Base-by-base conservation (phyloP, 2,888 invertebrate species). In the Eupeodes luniger region DNA sequence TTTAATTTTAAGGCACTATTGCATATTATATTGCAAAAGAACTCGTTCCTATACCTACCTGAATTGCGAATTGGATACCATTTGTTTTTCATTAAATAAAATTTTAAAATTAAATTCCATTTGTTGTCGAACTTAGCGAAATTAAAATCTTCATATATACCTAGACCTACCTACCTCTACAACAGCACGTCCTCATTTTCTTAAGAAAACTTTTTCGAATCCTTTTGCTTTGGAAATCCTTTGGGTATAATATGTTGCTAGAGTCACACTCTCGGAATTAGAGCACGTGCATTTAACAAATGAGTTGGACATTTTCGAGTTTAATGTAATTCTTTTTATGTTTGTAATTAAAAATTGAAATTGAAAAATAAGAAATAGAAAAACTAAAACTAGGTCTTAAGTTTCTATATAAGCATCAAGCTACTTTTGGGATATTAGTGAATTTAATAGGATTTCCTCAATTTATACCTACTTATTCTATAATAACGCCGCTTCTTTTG, bases 271-370 rank as follows among this genome's bases (percentile, higher is more conserved):
- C 51, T 9, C 34, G 0, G 34, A 69, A 69, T 27, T 55, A n/a
- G 77, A 59, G 57, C 77, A 78, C 77, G 77, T 78, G 67, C 77
- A 78, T 67, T 78, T 78, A 69, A 67, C 57, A 67, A 78, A 78
- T 78, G 77, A 67, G 77, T 78, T 78, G 77, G 67, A 78, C 47
- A 78, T 67, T 27, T 77, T 72, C 12, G 64, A 61, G 64, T 12
- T 55, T 44, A 44, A 40, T 55, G 19, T 12, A 70, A 16, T 62
- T 40, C 3, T 9, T 61, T 61, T 61, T 27, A 0, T 27, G 27
- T 27, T 36, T 16, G 40, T 62, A 44, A 62, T 62, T 62, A 62
- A 62, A 62, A 59, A 69, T 49, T 51, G 14, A n/a, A 49, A 66
- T 9, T n/a, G n/a, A 34, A 44, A 62, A 40, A 27, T 3, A 27